Evolutionary conservation across 1,140 invertebrate genomes (phyloP), one percentile per base, ranked within the genome.

Genomic region (Trichomalopsis sarcophagae): DNA sequence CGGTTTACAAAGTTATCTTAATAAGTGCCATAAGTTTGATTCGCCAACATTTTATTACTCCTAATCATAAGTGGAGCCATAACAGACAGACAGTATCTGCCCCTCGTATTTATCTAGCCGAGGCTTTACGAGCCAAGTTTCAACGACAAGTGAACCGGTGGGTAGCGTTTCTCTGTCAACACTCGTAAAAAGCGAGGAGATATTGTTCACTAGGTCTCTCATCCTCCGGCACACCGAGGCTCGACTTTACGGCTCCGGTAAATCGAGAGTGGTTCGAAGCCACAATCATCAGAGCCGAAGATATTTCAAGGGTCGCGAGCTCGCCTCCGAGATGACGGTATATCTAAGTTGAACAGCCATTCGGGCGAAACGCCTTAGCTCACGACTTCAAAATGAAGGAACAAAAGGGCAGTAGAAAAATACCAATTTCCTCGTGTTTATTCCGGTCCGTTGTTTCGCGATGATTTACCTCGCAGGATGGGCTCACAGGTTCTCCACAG

Each of bases 381-480:
- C 7, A n/a, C 23, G 30, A 13, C 13, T 62, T 47, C 4, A 82
- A 23, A 71, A 3, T 17, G n/a, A 30, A 80, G 27, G 2, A 69
- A 40, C 21, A 80, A 17, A n/a, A n/a, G 7, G 23, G 21, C n/a
- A 36, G 30, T 9, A 21, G 33, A 47, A 23, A 27, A 44, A 23
- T 33, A 40, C 17, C 50, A 55, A 55, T 55, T 55, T 55, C 14
- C 13, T 55, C 50, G 50, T 55, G 13, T 21, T 55, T 50, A 62
- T 62, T 62, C 21, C 21, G 55, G 21, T 5, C 14, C 55, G 55
- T 76, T 83, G 73, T 83, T 83, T 76, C 36, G 11, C n/a, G 33
- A 68, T 83, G 81, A 82, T 82, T 82, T 73, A 62, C 44, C 10
- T 27, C 81, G 44, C 6, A 6, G 23, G 36, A 80, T 80, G 27